phyloP scores from a whole-genome alignment of 2,113 vertebrate species.

The Zapornia atra region DNA sequence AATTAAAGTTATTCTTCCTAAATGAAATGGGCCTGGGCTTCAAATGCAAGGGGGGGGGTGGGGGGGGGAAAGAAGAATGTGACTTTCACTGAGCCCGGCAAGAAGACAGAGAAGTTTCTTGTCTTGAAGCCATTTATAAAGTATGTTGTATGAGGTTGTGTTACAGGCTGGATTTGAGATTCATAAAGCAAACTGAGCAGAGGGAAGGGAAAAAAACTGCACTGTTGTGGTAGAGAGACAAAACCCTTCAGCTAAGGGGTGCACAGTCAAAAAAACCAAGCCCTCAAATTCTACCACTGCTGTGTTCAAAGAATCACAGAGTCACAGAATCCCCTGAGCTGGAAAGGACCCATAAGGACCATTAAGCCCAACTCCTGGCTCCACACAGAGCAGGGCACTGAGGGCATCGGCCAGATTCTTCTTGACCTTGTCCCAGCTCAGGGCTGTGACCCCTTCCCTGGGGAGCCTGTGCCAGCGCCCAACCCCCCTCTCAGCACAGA shows the following conservation, averaged over 20 bases:
- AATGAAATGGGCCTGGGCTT: conserved; percentile 18
- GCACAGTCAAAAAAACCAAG: not conserved
- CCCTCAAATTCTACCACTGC: not conserved
- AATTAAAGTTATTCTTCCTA: conserved; percentile 48
- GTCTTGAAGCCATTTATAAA: not conserved
- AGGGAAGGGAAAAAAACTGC: not conserved
- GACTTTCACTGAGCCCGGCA: not conserved
- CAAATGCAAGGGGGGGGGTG: not conserved
- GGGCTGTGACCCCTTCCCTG: too few species aligned
- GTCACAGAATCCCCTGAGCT: too few species aligned
- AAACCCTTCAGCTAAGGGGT: not conserved
- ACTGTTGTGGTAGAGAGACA: not conserved
- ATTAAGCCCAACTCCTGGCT: too few species aligned
- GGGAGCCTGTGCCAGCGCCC: too few species aligned
- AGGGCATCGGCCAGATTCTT: too few species aligned
- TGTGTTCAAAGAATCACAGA: not conserved
- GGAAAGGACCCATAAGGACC: too few species aligned
- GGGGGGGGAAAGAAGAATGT: not conserved
- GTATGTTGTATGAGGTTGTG: fast-evolving
- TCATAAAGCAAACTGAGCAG: not conserved
- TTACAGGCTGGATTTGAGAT: not conserved
- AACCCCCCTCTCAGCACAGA: too few species aligned
- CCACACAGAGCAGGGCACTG: too few species aligned
- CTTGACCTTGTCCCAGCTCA: too few species aligned
- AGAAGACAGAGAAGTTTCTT: not conserved